Conservation (phyloP, 2,113 vertebrate genomes). For the Bombycilla garrulus region DNA sequence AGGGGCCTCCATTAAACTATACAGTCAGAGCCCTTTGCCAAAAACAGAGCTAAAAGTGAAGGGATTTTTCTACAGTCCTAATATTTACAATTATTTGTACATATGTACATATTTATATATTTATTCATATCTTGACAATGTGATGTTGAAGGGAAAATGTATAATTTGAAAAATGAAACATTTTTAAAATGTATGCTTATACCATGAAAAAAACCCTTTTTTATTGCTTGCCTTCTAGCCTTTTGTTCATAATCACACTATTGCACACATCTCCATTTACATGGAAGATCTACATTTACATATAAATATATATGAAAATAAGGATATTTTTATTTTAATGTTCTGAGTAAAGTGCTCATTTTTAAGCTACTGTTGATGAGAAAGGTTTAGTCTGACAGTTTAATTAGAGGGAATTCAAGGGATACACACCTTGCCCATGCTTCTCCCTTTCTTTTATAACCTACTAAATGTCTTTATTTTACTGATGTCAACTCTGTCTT, state of each 20-base stretch:
- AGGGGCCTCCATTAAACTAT: constrained; percentile 43
- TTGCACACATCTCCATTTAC: constrained; percentile 41
- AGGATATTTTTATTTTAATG: constrained; percentile 43
- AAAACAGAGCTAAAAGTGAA: constrained; percentile 42
- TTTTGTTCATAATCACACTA: constrained; percentile 23
- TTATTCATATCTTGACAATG: constrained; percentile 52
- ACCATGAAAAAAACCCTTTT: constrained; percentile 41
- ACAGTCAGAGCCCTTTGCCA: constrained; percentile 54
- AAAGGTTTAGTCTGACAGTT: constrained; percentile 37
- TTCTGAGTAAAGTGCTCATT: constrained; percentile 59
- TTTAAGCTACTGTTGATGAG: constrained; percentile 55
- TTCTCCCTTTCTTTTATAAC: constrained; percentile 50
- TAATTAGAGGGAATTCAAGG: constrained; percentile 53
- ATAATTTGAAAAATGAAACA: background rate
- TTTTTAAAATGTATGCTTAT: background rate
- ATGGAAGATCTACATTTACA: constrained; percentile 55
- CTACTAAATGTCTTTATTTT: constrained; percentile 35
- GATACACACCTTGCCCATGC: constrained; percentile 43
- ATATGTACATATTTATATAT: constrained; percentile 78
- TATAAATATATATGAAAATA: constrained; percentile 69
- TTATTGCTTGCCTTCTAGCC: constrained; percentile 63
- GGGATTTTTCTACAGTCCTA: constrained; percentile 38
- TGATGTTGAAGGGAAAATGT: constrained; percentile 2
- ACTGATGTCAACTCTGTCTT: constrained; percentile 39
- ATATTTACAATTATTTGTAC: constrained; percentile 73